phyloP scores from a whole-genome alignment of 2,113 vertebrate species.

The Pseudopipra pipra region DNA sequence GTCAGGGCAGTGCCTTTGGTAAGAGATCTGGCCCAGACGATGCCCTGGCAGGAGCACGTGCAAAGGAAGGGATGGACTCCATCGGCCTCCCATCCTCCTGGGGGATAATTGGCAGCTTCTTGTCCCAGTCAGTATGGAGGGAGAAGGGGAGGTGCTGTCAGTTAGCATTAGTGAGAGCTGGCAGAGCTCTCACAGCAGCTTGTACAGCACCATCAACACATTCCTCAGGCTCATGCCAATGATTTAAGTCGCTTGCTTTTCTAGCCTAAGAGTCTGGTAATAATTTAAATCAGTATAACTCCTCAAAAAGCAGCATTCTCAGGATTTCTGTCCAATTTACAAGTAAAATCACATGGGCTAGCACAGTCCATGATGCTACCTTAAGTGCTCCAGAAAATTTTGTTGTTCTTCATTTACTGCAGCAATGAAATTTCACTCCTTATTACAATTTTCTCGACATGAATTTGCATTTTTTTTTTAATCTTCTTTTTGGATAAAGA shows the following conservation, averaged over 20 bases:
- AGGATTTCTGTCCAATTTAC: constrained; percentile 40
- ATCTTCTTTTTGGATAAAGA: constrained; percentile 37
- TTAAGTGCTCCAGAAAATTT: constrained; percentile 8
- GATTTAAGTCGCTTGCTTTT: constrained; percentile 23
- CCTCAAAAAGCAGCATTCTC: constrained; percentile 10
- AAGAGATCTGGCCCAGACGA: background rate
- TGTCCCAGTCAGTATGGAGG: background rate
- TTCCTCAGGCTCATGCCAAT: constrained; percentile 23
- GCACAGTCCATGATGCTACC: background rate
- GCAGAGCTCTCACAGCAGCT: constrained; percentile 41
- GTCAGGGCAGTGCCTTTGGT: background rate
- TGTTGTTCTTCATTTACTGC: constrained; percentile 11
- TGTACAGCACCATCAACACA: constrained; percentile 27
- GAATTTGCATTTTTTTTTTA: constrained; percentile 17
- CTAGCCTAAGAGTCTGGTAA: constrained; percentile 12
- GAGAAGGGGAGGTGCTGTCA: constrained; percentile 49
- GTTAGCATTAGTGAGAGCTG: constrained; percentile 50
- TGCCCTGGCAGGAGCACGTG: background rate
- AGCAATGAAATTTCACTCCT: background rate
- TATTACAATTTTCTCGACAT: constrained; percentile 19
- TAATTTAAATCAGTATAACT: constrained; percentile 52
- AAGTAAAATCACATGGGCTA: constrained; percentile 47
- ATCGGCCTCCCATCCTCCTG: background rate
- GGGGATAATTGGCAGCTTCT: constrained; percentile 46
- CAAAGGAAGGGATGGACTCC: background rate